Evolutionary conservation across 2,888 invertebrate species (phyloP), one percentile per base, ranked within the genome.

Genomic region (Patella depressa): DNA sequence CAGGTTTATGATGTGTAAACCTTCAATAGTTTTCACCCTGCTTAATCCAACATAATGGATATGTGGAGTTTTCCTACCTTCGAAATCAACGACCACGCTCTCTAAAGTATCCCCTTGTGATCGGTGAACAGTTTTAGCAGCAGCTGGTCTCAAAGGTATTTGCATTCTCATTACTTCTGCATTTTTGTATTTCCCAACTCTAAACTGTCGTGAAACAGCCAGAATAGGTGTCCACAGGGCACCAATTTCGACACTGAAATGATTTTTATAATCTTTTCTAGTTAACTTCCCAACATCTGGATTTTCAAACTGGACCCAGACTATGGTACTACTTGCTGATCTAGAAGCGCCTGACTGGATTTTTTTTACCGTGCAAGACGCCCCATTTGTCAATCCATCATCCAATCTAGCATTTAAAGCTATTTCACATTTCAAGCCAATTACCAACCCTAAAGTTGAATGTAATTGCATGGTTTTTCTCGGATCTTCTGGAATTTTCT

Each of bases 11-110:
- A 29, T 29, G 29, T 29, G 29, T 29, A 29, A 29, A 29, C 29
- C 29, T 70, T 24, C 17, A 81, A 24, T 24, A 79, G 81, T 73
- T 79, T 79, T 59, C 78, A 79, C 14, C 19, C 57, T 74, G 29
- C 29, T 29, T 29, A 29, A 29, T 79, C 73, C 24, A 24, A 24
- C 24, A 24, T 24, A 24, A 24, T 24, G 24, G 24, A 24, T 24
- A 24, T 24, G 24, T 24, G 24, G 24, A 24, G 24, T 24, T 24
- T 24, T 24, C 24, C 24, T 24, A 24, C 24, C 24, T 24, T 24
- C 24, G 24, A 24, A 24, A 24, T 24, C 24, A 24, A 24, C 24
- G 24, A 24, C 24, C 11, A 29, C 24, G 29, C 77, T 53, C 53
- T 72, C 45, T 2, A 54, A 73, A 71, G 34, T 45, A 29, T 72